Evolutionary conservation across 2,113 vertebrate species (phyloP), one percentile per base, ranked within the genome.

Genomic region (Ailuropoda melanoleuca): DNA sequence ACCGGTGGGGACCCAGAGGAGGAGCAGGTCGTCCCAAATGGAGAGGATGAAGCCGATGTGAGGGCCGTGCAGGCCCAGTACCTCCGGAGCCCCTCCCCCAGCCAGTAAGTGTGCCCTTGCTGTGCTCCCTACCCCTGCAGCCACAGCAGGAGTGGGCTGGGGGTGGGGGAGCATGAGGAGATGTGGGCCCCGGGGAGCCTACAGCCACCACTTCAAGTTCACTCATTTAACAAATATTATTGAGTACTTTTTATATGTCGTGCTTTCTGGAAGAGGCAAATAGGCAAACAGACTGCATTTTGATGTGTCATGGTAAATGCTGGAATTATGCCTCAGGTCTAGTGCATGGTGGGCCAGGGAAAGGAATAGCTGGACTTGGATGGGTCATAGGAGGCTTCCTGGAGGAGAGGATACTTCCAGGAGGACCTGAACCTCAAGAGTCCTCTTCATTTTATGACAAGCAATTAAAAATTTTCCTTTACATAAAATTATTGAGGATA

Each of bases 1-100:
- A 99, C 99, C 0, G 21, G 98, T 24, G 98, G 96, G 34, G 98
- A 99, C 68, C 97, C 96, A 0, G 98, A 97, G 17, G 93, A 98
- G 3, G 98, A 97, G 34, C 99, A 99, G 77, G 98, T 91, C 0
- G 99, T 99, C 53, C 99, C 99, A 0, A 83, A 97, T 0, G 98
- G 98, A 39, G 99, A 99, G 55, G 99, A 98, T 1, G 95, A 94
- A 8, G 53, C 15, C 0, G 97, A 97, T 0, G 98, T 99, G 96
- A 98, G 97, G 46, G 98, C 99, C 0, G 98, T 99, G 58, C 99
- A 99, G 98, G 99, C 99, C 6, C 99, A 90, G 17, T 99, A 99
- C 96, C 99, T 99, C 18, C 99, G 99, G 95, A 99, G 99, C 93
- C 99, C 99, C 11, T 99, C 99, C 0, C 99, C 99, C 92, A 99